Base-by-base conservation (phyloP, 2,113 vertebrate species). In the Pycnonotus jocosus region DNA sequence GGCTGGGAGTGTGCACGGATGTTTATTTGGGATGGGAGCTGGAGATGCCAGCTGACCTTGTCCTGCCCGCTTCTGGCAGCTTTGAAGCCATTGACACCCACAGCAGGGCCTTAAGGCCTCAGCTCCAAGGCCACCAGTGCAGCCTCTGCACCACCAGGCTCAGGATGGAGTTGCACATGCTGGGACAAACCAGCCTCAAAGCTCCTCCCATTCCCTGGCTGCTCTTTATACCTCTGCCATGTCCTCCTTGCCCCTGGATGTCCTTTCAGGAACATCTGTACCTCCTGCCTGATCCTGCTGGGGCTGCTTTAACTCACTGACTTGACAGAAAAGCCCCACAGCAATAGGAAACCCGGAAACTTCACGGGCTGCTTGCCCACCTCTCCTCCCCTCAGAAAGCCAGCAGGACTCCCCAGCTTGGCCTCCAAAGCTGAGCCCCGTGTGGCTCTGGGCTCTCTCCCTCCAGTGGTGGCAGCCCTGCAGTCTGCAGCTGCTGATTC, bases 1-100 rank as follows among this genome's bases (percentile, higher is more conserved):
- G 1, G 10, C 2, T 48, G 42, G 38, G 40, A 87, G 9, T 1
- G 25, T 48, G 37, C 40, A 31, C 1, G 6, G 24, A 47, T 0
- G 0, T 23, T 37, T 50, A 5, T 45, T 45, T 62, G 40, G 47
- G 35, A 69, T 30, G 47, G 58, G 45, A 81, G 23, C 30, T 74
- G 23, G 19, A 47, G 23, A 13, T 35, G 33, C 33, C 51, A 72
- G 2, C 11, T 47, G 50, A 66, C 33, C 9, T 45, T 16, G 12
- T 18, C 60, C 69, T 54, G 25, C 47, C 57, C 14, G 28, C 50
- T 78, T 56, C 2, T 47, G 14, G 21, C 25, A 10, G 44, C 27
- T 40, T 31, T 16, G 44, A 42, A 58, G 40, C 6, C 22, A 58
- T 6, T 0, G 1, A 50, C 14, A 57, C 12, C 20, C 44, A 38